Percentiles rank a stretch among this genome's conserved stretches.
Evolutionary conservation across 2,797 vertebrate genomes (phyloP).

Genomic region (Tympanoctomys barrerae): DNA sequence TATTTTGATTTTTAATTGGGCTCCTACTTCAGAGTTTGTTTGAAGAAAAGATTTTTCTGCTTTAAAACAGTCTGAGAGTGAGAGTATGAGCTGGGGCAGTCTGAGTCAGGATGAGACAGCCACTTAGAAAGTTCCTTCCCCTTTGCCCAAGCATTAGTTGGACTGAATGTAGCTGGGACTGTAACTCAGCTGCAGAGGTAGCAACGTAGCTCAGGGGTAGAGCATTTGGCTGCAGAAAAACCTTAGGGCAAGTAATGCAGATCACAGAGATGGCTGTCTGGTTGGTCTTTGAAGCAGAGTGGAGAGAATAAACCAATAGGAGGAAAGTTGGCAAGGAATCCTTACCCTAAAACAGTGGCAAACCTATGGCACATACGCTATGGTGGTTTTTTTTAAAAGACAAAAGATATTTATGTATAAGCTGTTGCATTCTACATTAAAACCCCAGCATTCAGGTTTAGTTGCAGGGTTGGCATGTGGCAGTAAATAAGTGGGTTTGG

Average conservation of each 20-base stretch:
- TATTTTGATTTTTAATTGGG: background rate
- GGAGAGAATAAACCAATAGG: conserved; percentile 90
- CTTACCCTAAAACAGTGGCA: background rate
- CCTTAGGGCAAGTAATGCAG: conserved; percentile 91
- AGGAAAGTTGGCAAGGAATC: conserved; percentile 93
- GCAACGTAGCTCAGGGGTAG: conserved; percentile 88
- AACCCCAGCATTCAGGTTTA: background rate
- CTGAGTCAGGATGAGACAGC: conserved; percentile 87
- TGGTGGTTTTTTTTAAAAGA: background rate
- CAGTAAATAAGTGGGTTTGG: background rate
- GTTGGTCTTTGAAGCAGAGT: conserved; percentile 88
- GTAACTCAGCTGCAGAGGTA: conserved; percentile 86
- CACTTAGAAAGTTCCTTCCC: conserved; percentile 94
- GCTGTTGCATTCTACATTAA: background rate
- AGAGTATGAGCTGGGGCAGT: background rate
- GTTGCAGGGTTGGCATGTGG: background rate
- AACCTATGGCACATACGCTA: background rate
- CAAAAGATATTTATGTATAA: background rate
- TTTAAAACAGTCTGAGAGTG: conserved; percentile 8
- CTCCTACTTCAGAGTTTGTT: conserved; percentile 1
- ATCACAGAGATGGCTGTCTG: conserved; percentile 92
- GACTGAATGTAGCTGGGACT: conserved; percentile 91
- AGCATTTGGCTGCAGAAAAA: conserved; percentile 86
- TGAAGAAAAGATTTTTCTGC: conserved; percentile 26
- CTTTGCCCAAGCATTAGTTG: conserved; percentile 95